phyloP scores from a whole-genome alignment of 1,140 invertebrate species.

The Archivesica marissinica region DNA sequence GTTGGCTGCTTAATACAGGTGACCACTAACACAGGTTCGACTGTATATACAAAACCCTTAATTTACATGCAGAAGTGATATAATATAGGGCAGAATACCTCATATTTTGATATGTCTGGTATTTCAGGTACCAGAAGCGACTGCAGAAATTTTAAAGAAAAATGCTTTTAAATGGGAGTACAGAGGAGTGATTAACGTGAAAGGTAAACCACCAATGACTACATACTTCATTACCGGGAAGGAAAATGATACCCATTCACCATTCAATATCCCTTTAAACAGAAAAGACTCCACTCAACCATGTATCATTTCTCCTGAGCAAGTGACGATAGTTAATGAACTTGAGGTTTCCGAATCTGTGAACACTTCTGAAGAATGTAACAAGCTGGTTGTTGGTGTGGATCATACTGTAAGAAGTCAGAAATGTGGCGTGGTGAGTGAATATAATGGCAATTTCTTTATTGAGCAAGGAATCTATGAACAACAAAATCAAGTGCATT shows the following conservation, averaged over 20 bases:
- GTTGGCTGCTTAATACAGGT: no score
- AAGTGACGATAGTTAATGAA: neutral
- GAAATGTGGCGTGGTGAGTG: neutral
- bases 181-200: constrained; percentile 77
- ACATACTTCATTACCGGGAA: constrained; percentile 74
- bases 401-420: no score
- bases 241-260: neutral
- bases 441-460: neutral
- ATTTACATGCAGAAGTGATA: no score
- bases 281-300: neutral
- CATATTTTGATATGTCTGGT: no score
- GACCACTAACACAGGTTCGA: no score
- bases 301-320: neutral
- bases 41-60: no score
- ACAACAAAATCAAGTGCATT: constrained; percentile 18
- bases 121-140: constrained; percentile 76
- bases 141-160: constrained; percentile 72
- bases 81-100: no score
- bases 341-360: neutral
- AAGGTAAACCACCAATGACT: constrained; percentile 81
- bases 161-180: constrained; percentile 70
- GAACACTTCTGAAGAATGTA: no score
- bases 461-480: constrained; percentile 34
- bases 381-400: neutral
- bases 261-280: neutral